Percentiles rank a stretch among this genome's conserved stretches.
These are phyloP conservation scores for Acanthosepion pharaonis DNA, from an alignment of 2,888 invertebrate species.

Conservation along the genomic window DNA sequence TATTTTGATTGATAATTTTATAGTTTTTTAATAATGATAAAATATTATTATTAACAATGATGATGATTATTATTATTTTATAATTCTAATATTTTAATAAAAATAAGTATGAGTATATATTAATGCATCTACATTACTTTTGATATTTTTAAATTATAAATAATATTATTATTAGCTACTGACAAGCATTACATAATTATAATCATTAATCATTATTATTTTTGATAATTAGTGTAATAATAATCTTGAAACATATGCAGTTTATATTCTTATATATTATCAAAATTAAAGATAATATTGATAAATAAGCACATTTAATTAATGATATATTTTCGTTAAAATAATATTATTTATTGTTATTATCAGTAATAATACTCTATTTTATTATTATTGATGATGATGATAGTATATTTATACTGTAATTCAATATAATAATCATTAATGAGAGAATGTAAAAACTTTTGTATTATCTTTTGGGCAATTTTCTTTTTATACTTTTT, in stretches of 20 bases:
- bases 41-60: not conserved
- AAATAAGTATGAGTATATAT: not conserved
- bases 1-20: conserved; percentile 33
- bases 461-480: not conserved
- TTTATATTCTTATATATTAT: not conserved
- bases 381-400: not conserved
- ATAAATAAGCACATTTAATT: not conserved
- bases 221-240: no score
- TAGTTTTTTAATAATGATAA: not conserved
- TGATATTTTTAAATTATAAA: not conserved
- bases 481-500: not conserved
- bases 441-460: not conserved
- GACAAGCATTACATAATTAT: not conserved
- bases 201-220: no score
- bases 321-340: not conserved
- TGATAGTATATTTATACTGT: not conserved
- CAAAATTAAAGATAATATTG: not conserved
- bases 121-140: not conserved
- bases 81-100: not conserved
- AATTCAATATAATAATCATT: not conserved
- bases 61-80: not conserved
- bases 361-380: not conserved
- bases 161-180: not conserved
- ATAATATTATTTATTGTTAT: not conserved
- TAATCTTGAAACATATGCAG: no score